Evolutionary conservation across 2,888 invertebrate species (phyloP), one percentile per base, ranked within the genome.

Genomic region (Teinopalpus imperialis): DNA sequence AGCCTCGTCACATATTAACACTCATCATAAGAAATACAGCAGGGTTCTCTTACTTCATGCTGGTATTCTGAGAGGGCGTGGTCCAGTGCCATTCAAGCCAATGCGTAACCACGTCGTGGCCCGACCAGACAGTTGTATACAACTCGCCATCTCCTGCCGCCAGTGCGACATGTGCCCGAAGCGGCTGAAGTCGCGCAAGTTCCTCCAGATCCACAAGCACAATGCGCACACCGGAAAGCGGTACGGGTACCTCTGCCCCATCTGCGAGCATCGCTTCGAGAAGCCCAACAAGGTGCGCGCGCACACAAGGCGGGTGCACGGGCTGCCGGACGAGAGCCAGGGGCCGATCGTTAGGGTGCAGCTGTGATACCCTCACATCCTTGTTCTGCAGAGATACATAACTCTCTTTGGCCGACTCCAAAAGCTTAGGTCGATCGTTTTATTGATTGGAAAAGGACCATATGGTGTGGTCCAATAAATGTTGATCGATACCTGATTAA

Each of bases 121-220:
- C n/a, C n/a, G n/a, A n/a, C n/a, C n/a, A n/a, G n/a, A n/a, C n/a
- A n/a, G n/a, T n/a, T n/a, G n/a, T n/a, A n/a, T n/a, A n/a, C n/a
- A n/a, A n/a, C n/a, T n/a, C n/a, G n/a, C n/a, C n/a, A n/a, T n/a
- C 26, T 32, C 7, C 5, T 9, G 10, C 9, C 1, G 0, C 5
- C 62, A 87, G 86, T 86, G 87, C 59, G 85, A 82, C 68, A 66
- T 85, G 69, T 87, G 87, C 57, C 81, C 82, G 2, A 86, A 86
- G 52, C 68, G 74, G 27, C 62, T 87, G 44, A 83, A 85, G 51
- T 86, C 86, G 23, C 73, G 74, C 59, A 86, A 86, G 66, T 81
- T 86, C 62, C 83, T 86, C 0, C 83, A 86, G 51, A 87, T 87
- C 1, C 87, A 87, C 69, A 81, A 80, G 24, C 85, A 86, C 65